Evolutionary conservation across 1,140 invertebrate species (phyloP), one percentile per base, ranked within the genome.

Genomic region (Nasonia giraulti): DNA sequence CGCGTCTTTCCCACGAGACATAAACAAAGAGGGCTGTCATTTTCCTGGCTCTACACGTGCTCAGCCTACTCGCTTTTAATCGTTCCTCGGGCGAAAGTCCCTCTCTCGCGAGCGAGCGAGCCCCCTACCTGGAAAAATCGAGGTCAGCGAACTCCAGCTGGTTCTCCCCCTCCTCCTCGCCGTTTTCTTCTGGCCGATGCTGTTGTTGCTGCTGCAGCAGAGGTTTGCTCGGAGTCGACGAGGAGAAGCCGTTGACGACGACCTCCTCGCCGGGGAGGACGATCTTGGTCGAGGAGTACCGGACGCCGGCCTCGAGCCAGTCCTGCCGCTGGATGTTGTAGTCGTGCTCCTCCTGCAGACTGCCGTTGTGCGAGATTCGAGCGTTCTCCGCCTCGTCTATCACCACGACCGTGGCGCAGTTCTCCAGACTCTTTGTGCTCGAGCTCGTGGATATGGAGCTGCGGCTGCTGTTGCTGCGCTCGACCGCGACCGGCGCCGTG

Each of bases 261-360:
- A 47, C 69, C 12, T 89, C 89, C 68, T 91, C 91, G 6, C 89
- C 92, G 14, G 90, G 89, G 44, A 92, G 85, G 27, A 91, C 92
- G 82, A 93, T 93, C 85, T 92, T 89, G 50, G 92, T 93, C 74
- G 92, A 93, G 17, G 92, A 92, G 86, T 93, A 93, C 83, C 87
- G 89, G 27, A 93, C 87, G 14, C 92, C 92, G 47, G 92, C 92
- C 68, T 93, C 92, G 10, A 92, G 88, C 92, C 92, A 93, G 68
- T 93, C 92, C 84, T 91, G 90, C 44, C 91, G 90, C 44, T 91
- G 89, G 55, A 93, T 93, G 79, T 92, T 93, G 20, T 62, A 62
- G 75, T 89, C 89, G 44, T 90, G 89, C 2, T 89, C 85, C 44
- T 90, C 88, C 5, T 89, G 88, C 77, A 83, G 86, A 68, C 88